Evolutionary conservation across 53 echinoderm and acorn worm species (phyloP).

Genomic region (Actinopyga echinites): DNA sequence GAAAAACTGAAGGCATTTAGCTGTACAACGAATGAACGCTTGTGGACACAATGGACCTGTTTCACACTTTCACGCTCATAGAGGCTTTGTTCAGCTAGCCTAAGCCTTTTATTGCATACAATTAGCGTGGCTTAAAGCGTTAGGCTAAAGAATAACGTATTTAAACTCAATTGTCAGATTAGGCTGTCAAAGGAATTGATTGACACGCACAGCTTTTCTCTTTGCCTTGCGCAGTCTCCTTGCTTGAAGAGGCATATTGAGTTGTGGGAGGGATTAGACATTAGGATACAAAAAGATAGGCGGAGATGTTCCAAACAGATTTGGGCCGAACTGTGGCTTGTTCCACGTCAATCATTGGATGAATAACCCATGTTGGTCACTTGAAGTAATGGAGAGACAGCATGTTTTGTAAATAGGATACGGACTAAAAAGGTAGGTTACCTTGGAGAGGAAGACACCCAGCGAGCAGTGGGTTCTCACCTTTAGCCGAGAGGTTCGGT

Average conservation of each 20-base stretch:
- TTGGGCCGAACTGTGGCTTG: neutral
- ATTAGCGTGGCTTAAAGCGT: slow-evolving; percentile 20
- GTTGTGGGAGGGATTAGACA: slow-evolving; percentile 1
- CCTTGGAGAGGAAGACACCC: slow-evolving; percentile 1
- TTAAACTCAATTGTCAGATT: slow-evolving; percentile 32
- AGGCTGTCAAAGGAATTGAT: slow-evolving; percentile 25
- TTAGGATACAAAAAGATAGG: neutral
- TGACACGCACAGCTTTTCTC: neutral
- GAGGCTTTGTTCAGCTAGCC: neutral
- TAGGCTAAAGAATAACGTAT: slow-evolving; percentile 15
- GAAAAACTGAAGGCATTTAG: no score
- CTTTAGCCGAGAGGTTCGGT: neutral
- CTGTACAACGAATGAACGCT: neutral
- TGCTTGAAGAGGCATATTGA: neutral
- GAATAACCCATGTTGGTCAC: no score
- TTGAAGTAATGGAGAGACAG: no score
- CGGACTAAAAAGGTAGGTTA: neutral
- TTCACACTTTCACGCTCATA: slow-evolving; percentile 20
- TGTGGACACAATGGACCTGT: neutral
- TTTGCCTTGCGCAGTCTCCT: neutral
- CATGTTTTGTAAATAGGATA: no score
- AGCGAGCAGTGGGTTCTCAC: neutral
- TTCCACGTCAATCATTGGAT: no score
- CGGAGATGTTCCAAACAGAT: slow-evolving; percentile 36
- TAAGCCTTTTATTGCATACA: slow-evolving; percentile 19